phyloP scores from a whole-genome alignment of 2,797 vertebrate species.

The Thamnophis elegans region DNA sequence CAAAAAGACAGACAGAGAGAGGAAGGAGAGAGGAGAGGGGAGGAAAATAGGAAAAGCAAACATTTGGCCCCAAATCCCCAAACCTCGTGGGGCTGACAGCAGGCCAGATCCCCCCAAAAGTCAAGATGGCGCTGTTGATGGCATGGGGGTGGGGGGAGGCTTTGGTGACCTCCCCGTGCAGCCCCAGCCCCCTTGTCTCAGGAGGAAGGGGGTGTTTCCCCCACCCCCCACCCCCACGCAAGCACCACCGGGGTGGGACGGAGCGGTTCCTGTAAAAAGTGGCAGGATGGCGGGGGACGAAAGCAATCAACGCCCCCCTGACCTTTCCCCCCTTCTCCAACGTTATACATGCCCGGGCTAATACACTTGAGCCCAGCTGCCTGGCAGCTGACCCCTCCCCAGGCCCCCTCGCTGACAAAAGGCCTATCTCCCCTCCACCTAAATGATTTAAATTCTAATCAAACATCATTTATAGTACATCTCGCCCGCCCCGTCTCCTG shows the following conservation, averaged over 20 bases:
- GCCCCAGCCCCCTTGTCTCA: neutral
- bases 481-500: constrained; percentile 80
- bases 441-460: constrained; percentile 98
- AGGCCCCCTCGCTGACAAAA: constrained; percentile 77
- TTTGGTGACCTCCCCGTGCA: neutral
- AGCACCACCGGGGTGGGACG: fast-evolving
- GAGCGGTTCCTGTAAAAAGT: constrained; percentile 54
- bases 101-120: neutral
- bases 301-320: constrained; percentile 44
- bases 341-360: constrained; percentile 36
- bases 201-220: neutral
- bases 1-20: too few species aligned
- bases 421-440: constrained; percentile 85
- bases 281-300: constrained; percentile 45
- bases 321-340: constrained; percentile 41
- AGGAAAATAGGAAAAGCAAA: neutral
- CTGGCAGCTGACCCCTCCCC: constrained; percentile 62
- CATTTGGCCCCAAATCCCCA: neutral
- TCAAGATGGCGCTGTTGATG: neutral
- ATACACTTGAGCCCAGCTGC: constrained; percentile 44
- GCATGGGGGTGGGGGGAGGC: neutral
- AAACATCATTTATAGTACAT: constrained; percentile 97
- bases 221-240: too few species aligned
- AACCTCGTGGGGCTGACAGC: neutral
- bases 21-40: too few species aligned